Base-by-base conservation (phyloP, 2,888 invertebrate genomes). In the Ophioninae sp. region DNA sequence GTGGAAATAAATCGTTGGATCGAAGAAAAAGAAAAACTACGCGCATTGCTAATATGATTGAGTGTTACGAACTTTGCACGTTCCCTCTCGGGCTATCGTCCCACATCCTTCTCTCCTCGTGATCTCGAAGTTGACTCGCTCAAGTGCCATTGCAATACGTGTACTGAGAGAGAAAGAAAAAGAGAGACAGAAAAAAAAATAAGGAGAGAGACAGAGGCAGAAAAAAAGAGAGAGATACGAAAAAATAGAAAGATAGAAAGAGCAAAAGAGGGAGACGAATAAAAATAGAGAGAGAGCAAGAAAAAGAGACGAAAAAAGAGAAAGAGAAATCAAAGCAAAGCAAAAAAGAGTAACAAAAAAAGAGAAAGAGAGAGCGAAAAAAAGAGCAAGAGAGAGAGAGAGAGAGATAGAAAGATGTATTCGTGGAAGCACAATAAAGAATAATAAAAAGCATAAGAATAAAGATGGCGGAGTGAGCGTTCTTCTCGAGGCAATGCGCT, bases 391-490 rank as follows among this genome's bases (percentile, higher is more conserved):
- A 82, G 72, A 80, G 64, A 85, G 76, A 72, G 76, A 65, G 68
- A 72, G 59, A 67, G 65, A 79, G 56, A 64, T 62, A 72, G 73
- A 67, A 50, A 72, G 57, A 69, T 67, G 65, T 41, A 78, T 65
- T 78, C 73, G 78, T 74, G 79, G 64, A 80, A 69, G 83, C 65
- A 68, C 21, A 75, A 85, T 78, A 79, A 78, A 73, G 83, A 85
- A 80, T 69, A 83, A 81, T 72, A 86, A 82, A 85, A 85, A 78
- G 83, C 74, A 82, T 82, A 85, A 75, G 82, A 80, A 80, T 80
- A 76, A 78, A 83, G 81, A 79, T 78, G 85, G 79, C 69, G 81
- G 86, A 84, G 79, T 81, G 68, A 79, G 85, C 80, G 83, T 83
- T 79, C 81, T 83, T 78, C 82, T 68, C 74, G 73, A 79, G 76